Base-by-base conservation (phyloP, 2,888 invertebrate genomes). In the Synanthedon andrenaeformis region DNA sequence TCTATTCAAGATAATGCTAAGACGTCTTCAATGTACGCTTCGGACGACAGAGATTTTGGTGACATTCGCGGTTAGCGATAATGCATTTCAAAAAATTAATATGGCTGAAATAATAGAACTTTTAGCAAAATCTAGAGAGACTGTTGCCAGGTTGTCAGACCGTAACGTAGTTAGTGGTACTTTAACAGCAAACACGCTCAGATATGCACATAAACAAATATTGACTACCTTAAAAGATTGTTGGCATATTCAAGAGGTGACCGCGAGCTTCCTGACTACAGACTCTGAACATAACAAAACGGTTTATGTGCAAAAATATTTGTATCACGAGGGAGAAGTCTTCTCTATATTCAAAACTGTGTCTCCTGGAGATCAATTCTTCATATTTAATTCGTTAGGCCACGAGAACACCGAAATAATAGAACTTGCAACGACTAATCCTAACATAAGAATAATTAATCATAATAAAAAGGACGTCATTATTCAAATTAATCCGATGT, bases 91-190 rank as follows among this genome's bases (percentile, higher is more conserved):
- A 89, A 56, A 90, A 89, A 72, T 88, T 70, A 72, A 89, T 72
- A 62, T 79, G 71, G 65, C 87, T 63, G 61, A 89, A 86, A 64
- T 91, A 89, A 67, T 89, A 90, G 61, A 67, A 4, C 64, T 69
- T 8, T 60, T 85, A 51, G 53, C 91, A 89, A 85, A 89, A 91
- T 55, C 91, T 90, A 71, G 95, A 91, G 75, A 91, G 92, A 67
- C 91, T 90, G 88, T 97, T 54, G 97, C 94, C 0, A 88, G 98
- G 23, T 95, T 98, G 66, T 94, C 96, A 73, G 98, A 99, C 76
- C 97, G 98, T 69, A 97, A 99, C 74, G 98, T 97, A n/a, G 95
- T 96, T 54, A 97, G 98, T 0, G 98, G 98, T 3, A 98, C 98
- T 0, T 92, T 96, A 14, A 94, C 95, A 67, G 90, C 92, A 0